phyloP scores from a whole-genome alignment of 2,797 vertebrate genomes.

The Muscicapa comitata region DNA sequence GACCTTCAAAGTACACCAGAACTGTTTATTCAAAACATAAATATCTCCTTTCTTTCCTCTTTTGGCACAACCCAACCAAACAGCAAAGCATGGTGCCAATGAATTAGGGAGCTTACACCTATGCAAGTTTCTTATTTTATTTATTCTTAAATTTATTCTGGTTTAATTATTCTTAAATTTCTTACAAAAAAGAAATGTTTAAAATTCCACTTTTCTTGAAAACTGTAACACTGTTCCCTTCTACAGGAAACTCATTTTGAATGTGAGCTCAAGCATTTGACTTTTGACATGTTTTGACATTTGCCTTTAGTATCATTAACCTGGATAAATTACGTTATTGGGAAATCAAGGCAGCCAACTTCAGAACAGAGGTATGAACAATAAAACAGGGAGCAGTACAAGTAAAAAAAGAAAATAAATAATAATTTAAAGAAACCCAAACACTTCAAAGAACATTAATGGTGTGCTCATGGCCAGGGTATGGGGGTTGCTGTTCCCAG shows the following conservation, averaged over 20 bases:
- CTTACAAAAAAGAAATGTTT: background rate
- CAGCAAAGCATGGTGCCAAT: background rate
- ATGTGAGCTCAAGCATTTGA: background rate
- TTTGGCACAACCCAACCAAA: background rate
- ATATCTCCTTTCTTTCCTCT: background rate
- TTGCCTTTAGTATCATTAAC: background rate
- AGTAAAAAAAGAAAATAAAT: rapidly evolving
- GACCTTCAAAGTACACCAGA: background rate
- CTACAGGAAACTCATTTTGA: background rate
- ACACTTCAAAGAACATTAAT: background rate
- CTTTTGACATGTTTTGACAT: background rate
- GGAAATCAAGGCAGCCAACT: background rate
- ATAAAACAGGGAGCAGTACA: background rate
- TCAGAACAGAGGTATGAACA: background rate
- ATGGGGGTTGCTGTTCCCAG: background rate
- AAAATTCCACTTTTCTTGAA: background rate
- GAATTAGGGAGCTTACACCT: background rate
- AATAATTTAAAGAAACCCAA: rapidly evolving
- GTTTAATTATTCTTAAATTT: no score
- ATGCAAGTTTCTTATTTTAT: no score
- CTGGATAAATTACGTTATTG: background rate
- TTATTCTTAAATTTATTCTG: no score
- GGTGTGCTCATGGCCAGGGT: background rate
- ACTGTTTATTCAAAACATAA: background rate
- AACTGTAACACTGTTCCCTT: background rate